Evolutionary conservation across 2,888 invertebrate species (phyloP).

Genomic region (Villa cingulata): DNA sequence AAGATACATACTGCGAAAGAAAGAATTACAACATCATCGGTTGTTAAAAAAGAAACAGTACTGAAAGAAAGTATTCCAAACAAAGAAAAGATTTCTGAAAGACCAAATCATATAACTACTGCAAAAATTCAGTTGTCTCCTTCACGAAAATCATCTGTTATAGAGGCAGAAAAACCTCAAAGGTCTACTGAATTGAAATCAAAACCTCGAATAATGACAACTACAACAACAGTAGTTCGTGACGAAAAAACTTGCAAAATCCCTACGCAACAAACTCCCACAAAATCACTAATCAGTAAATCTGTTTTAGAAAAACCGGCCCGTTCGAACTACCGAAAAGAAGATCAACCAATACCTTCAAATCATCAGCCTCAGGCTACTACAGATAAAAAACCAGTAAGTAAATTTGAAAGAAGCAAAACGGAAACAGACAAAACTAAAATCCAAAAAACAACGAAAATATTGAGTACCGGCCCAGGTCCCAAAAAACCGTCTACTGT

Average conservation of each 20-base stretch:
- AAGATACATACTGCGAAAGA: background rate
- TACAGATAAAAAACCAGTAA: background rate
- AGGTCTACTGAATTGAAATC: background rate
- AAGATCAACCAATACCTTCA: background rate
- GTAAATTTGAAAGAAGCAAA: background rate
- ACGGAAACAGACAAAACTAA: background rate
- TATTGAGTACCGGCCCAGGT: background rate
- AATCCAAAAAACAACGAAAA: background rate
- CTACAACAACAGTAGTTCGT: background rate
- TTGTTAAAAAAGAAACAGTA: no score
- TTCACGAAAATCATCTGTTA: slow-evolving; percentile 11
- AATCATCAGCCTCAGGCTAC: background rate
- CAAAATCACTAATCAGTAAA: background rate
- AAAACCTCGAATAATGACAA: background rate
- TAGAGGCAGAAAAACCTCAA: slow-evolving; percentile 6
- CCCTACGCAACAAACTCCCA: background rate
- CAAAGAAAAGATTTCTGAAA: background rate
- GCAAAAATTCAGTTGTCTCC: slow-evolving; percentile 17
- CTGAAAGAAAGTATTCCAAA: no score
- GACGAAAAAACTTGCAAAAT: background rate
- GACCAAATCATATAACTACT: slow-evolving; percentile 15
- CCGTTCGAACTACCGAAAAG: background rate
- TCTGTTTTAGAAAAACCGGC: background rate
- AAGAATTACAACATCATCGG: no score
- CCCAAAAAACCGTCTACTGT: slow-evolving; percentile 13